Conservation (phyloP, 2,797 vertebrate genomes). For the Lepus townsendii region DNA sequence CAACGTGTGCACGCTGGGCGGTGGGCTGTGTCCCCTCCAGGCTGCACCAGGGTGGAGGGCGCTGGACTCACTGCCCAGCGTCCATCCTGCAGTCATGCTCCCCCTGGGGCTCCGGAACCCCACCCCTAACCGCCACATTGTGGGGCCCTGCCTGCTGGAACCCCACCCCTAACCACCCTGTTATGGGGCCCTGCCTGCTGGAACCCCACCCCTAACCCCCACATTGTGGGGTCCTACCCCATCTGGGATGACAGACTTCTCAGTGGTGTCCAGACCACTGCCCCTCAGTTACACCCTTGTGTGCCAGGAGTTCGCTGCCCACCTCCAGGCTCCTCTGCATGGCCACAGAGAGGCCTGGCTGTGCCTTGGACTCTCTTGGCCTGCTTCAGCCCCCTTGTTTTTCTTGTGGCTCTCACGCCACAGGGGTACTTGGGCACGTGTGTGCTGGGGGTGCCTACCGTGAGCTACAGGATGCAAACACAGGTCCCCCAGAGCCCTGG, state of each 20-base stretch:
- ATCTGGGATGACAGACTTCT: background rate
- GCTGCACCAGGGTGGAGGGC: too few species aligned
- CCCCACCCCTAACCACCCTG: too few species aligned
- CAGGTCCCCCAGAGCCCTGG: background rate
- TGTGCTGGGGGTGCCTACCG: accelerated
- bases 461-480: background rate
- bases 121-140: background rate
- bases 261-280: too few species aligned
- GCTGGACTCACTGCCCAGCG: too few species aligned
- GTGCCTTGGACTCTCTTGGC: too few species aligned
- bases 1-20: too few species aligned
- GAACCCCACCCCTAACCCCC: background rate
- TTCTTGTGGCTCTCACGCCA: too few species aligned
- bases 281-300: accelerated
- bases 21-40: too few species aligned
- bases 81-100: too few species aligned
- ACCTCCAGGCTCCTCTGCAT: background rate
- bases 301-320: accelerated
- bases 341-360: background rate
- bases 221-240: background rate
- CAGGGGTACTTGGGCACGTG: background rate
- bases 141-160: too few species aligned
- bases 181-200: too few species aligned
- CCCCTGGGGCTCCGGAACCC: background rate
- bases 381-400: accelerated